Conservation (phyloP, 2,888 invertebrate genomes). For the Brachypterus glaber region DNA sequence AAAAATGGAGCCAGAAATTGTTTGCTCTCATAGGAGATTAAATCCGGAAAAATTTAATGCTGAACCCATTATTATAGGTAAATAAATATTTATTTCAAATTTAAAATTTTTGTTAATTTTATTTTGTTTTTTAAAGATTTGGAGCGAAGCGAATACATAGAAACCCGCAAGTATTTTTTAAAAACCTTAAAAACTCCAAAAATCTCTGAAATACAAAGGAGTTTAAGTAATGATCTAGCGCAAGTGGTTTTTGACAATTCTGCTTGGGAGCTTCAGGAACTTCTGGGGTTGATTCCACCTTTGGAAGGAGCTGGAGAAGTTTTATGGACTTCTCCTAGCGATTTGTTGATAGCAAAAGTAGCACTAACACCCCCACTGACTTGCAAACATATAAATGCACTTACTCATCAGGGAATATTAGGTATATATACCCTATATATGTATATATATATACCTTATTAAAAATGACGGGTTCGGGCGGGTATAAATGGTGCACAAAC, state of each 20-base stretch:
- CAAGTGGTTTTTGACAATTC: conserved; percentile 32
- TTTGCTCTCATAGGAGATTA: neutral
- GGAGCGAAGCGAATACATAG: conserved; percentile 25
- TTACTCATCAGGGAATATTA: conserved; percentile 39
- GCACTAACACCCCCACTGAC: conserved; percentile 38
- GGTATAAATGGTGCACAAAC: no score
- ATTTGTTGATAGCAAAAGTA: conserved; percentile 37
- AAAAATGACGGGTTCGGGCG: no score
- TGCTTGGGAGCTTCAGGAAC: conserved; percentile 28
- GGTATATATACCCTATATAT: no score
- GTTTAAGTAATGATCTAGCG: conserved; percentile 34
- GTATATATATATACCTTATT: no score
- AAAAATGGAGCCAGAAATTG: neutral
- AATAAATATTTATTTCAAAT: neutral
- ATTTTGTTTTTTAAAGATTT: conserved; percentile 17
- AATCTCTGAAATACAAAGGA: conserved; percentile 31
- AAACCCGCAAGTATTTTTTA: conserved; percentile 23
- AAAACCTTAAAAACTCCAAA: conserved; percentile 31
- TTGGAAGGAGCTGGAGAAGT: conserved; percentile 35
- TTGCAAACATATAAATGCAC: conserved; percentile 35
- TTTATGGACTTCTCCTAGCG: conserved; percentile 41
- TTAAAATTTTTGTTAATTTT: neutral
- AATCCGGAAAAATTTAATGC: neutral
- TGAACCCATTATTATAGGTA: conserved; percentile 1
- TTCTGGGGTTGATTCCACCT: conserved; percentile 32